Conservation (phyloP, 2,113 vertebrate species). For the Leptobrachium ailaonicum region DNA sequence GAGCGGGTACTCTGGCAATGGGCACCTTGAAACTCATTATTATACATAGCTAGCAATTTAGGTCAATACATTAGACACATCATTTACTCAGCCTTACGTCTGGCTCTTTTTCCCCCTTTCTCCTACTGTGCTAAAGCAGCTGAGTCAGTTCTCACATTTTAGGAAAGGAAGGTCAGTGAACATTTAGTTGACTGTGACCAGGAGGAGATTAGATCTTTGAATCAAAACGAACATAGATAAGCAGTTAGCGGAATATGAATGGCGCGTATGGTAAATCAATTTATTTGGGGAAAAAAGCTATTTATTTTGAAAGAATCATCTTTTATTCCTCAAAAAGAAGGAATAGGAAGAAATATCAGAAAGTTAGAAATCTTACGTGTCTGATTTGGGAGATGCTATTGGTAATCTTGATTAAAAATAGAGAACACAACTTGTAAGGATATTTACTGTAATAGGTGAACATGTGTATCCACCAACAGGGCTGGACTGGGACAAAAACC, state of each 20-base stretch:
- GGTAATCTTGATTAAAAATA: too few species aligned
- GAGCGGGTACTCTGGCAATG: not conserved
- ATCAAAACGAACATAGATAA: not conserved
- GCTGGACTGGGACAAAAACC: too few species aligned
- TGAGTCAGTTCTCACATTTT: constrained; percentile 25
- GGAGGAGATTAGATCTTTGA: constrained; percentile 10
- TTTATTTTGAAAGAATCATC: not conserved
- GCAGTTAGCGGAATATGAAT: not conserved
- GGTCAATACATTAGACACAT: constrained; percentile 47
- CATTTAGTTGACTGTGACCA: constrained; percentile 41
- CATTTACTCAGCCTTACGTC: constrained; percentile 24
- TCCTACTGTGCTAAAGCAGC: constrained; percentile 38
- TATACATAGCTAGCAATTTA: constrained; percentile 45
- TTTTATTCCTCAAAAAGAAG: not conserved
- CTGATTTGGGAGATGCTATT: too few species aligned
- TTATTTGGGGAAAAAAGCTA: not conserved
- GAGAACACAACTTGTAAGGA: too few species aligned
- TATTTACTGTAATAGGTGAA: too few species aligned
- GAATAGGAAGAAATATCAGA: too few species aligned
- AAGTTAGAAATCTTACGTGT: too few species aligned
- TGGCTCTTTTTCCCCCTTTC: constrained; percentile 10
- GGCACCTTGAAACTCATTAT: constrained; percentile 38
- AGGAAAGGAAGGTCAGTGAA: constrained; percentile 30
- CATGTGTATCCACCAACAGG: too few species aligned
- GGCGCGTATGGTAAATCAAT: not conserved